Evolutionary conservation across 2,888 invertebrate species (phyloP).

Genomic region (Athripsodes cinereus): DNA sequence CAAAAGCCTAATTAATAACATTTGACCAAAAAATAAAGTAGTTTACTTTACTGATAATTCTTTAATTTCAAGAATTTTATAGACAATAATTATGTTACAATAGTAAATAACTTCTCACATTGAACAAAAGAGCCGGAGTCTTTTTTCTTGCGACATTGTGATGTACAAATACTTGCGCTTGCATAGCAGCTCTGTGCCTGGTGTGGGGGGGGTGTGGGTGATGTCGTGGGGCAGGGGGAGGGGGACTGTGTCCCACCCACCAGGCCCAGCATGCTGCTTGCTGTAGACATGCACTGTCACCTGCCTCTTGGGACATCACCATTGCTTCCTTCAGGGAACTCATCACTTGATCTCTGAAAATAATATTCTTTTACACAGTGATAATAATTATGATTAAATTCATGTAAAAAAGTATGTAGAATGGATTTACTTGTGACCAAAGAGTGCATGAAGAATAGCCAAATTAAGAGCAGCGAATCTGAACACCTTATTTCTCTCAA

Average conservation of each 20-base stretch:
- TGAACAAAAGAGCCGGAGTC: conserved; percentile 60
- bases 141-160: conserved; percentile 65
- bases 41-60: too few species aligned
- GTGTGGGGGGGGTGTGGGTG: conserved; percentile 15
- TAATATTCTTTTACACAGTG: neutral
- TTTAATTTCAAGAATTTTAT: neutral
- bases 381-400: too few species aligned
- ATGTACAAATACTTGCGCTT: conserved; percentile 70
- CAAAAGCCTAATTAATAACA: too few species aligned
- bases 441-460: conserved; percentile 81
- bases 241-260: conserved; percentile 33
- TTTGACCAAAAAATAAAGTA: too few species aligned
- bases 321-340: conserved; percentile 82
- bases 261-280: conserved; percentile 78
- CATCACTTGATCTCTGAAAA: conserved; percentile 64
- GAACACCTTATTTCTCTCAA: conserved; percentile 58
- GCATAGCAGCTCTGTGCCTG: conserved; percentile 63
- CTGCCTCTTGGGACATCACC: conserved; percentile 80
- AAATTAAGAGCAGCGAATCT: conserved; percentile 88
- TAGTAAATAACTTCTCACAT: conserved; percentile 39
- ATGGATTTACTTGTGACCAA: conserved; percentile 72
- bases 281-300: conserved; percentile 79
- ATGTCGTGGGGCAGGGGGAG: conserved; percentile 30
- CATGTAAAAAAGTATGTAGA: too few species aligned
- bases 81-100: neutral